These are phyloP conservation scores for Gnathonemus longibarbis DNA, from an alignment of 2,113 vertebrate species.

Conservation along the genomic window DNA sequence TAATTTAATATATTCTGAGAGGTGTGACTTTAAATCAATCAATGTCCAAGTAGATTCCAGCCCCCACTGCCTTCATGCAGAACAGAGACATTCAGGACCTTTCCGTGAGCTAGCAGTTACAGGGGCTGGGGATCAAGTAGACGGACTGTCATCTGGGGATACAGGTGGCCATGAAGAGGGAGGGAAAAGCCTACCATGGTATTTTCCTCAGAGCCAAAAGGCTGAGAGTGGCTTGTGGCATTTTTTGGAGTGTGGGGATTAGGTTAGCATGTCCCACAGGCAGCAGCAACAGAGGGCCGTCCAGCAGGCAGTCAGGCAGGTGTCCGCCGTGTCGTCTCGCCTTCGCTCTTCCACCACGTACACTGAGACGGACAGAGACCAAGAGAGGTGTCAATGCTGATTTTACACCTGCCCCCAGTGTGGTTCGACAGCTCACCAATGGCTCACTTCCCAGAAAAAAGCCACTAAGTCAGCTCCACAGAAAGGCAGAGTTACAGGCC, in stretches of 20 bases:
- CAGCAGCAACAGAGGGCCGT: constrained; percentile 94
- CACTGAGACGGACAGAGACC: constrained; percentile 55
- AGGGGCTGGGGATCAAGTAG: not conserved
- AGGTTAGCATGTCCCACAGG: constrained; percentile 96
- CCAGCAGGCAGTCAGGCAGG: constrained; percentile 91
- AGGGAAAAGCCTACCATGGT: not conserved
- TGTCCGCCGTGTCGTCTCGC: constrained; percentile 67
- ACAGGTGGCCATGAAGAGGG: not conserved
- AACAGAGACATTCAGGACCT: constrained; percentile 38
- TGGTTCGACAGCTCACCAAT: too few species aligned
- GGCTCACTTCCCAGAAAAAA: not conserved
- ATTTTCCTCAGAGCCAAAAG: not conserved
- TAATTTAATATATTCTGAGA: constrained; percentile 30
- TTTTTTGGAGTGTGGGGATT: constrained; percentile 30
- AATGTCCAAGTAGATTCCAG: constrained; percentile 11
- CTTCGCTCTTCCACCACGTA: constrained; percentile 86
- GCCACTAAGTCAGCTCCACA: too few species aligned
- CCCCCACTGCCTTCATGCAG: constrained; percentile 37
- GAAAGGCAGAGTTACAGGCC: not conserved
- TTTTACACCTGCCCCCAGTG: not conserved
- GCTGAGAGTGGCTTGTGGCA: constrained; percentile 16
- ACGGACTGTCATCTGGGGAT: not conserved
- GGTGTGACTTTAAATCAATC: constrained; percentile 31
- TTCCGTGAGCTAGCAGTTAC: not conserved
- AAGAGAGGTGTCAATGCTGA: not conserved